These are phyloP conservation scores for Caenorhabditis angaria DNA, from an alignment of 2,888 invertebrate genomes.

Conservation along the genomic window DNA sequence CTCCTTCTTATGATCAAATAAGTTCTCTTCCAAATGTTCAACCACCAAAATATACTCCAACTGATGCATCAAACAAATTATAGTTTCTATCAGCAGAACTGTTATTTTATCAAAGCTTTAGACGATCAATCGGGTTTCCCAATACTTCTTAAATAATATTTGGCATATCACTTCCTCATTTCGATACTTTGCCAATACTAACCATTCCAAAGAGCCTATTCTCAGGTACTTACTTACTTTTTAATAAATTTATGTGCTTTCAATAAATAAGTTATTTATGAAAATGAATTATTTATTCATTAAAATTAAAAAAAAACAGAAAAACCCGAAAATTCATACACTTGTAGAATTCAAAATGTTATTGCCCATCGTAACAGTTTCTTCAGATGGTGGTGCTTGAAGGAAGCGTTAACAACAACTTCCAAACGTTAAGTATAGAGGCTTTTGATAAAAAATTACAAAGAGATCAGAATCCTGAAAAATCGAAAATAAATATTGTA, in stretches of 20 bases:
- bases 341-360: background rate
- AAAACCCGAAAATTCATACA: background rate
- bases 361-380: background rate
- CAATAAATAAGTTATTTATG: background rate
- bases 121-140: background rate
- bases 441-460: too few relatives aligned
- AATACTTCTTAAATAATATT: background rate
- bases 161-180: background rate
- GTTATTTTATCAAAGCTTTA: background rate
- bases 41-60: slow-evolving; percentile 45
- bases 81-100: background rate
- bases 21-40: slow-evolving; percentile 32
- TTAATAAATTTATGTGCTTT: background rate
- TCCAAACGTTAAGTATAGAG: too few relatives aligned
- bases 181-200: too few relatives aligned
- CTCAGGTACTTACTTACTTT: slow-evolving; percentile 9
- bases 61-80: background rate
- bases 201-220: slow-evolving; percentile 5
- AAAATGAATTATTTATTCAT: too few relatives aligned
- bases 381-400: background rate
- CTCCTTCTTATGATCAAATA: slow-evolving; percentile 64
- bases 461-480: too few relatives aligned
- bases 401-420: too few relatives aligned
- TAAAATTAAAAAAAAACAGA: background rate
- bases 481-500: too few relatives aligned